phyloP scores from a whole-genome alignment of 2,888 invertebrate species.

The Boloria selene region DNA sequence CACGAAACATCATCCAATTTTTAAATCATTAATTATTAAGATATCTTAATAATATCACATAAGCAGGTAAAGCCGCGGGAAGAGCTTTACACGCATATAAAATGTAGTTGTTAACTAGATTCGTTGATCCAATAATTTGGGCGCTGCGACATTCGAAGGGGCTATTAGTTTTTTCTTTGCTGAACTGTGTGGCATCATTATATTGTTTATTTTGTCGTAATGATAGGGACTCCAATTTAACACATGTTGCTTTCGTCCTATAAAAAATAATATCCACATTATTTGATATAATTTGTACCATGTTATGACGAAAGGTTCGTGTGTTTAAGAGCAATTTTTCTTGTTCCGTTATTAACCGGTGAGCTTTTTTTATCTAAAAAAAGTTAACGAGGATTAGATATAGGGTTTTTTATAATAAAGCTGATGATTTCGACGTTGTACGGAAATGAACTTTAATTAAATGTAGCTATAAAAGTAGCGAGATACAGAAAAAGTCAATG shows the following conservation, averaged over 20 bases:
- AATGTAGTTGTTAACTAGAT: conserved; percentile 46
- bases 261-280: conserved; percentile 78
- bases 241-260: conserved; percentile 69
- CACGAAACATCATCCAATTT: too few species aligned
- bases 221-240: conserved; percentile 76
- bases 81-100: conserved; percentile 26
- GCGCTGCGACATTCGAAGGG: conserved; percentile 61
- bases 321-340: conserved; percentile 73
- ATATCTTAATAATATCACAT: neutral
- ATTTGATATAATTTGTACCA: conserved; percentile 76
- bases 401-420: conserved; percentile 30
- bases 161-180: conserved; percentile 62
- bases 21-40: neutral
- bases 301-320: conserved; percentile 74
- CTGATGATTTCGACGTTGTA: conserved; percentile 18
- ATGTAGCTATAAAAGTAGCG: conserved; percentile 16
- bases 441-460: conserved; percentile 23
- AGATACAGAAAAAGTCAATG: neutral
- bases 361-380: conserved; percentile 51
- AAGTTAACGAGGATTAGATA: conserved; percentile 39
- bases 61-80: neutral
- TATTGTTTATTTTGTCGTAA: conserved; percentile 71
- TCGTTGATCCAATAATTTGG: conserved; percentile 56
- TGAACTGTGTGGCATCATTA: conserved; percentile 64
- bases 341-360: conserved; percentile 70